Base-by-base conservation (phyloP, 2,113 vertebrate species). In the Silurus asotus region DNA sequence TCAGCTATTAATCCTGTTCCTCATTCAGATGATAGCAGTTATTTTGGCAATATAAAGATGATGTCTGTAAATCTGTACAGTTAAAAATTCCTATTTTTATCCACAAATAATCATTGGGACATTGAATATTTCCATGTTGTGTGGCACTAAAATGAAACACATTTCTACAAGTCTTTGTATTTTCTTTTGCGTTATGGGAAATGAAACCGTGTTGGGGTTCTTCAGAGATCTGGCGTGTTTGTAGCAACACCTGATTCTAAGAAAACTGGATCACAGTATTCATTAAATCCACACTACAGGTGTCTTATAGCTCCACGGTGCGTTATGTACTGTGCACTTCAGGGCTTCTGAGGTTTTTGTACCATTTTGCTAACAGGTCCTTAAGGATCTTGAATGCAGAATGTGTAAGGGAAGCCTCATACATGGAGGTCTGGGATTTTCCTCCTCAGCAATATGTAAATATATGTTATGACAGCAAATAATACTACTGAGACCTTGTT, bases 391-490 rank as follows among this genome's bases (percentile, higher is more conserved):
- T 5, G n/a, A 48, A 23, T 56, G 61, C 58, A 77, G 61, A 78
- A 78, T 45, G 48, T 53, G 14, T 6, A 78, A 55, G 8, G 49
- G 19, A 85, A 20, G n/a, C 48, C 58, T 84, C 45, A 25, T 65
- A 28, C 7, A 37, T 53, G 15, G 49, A 53, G 51, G 51, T 45
- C 61, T 58, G 1, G 15, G 48, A 80, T 81, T 86, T 17, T 45
- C 25, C 61, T 61, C 56, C 51, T 65, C 49, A 56, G 75, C 61
- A 67, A 25, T 48, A 67, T 67, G 11, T 78, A 76, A 56, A 55
- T 15, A 69, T 82, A 13, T 67, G 62, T 76, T 84, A 48, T 59
- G 59, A 84, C 56, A 78, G 72, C 69, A 70, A 61, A 75, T 48
- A 23, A 74, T 51, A 49, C 72, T 53, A 13, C 48, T n/a, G 48